These are phyloP conservation scores for Lathamus discolor DNA, from an alignment of 2,113 vertebrate species.

Conservation along the genomic window DNA sequence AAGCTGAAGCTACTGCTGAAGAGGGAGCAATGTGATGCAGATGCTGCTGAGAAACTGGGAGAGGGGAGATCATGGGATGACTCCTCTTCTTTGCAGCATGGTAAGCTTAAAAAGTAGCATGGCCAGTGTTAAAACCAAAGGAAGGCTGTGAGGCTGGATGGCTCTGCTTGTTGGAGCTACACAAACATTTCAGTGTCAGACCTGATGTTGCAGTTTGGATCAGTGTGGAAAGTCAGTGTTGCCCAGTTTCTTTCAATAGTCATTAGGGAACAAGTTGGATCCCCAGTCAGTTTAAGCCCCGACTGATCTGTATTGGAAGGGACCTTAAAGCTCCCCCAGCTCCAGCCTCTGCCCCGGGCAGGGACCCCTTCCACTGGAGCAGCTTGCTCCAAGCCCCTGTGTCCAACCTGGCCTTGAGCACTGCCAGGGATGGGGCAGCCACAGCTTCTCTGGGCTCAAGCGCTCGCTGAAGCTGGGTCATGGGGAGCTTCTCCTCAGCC, in stretches of 20 bases:
- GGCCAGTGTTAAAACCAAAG: neutral
- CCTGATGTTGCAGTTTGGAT: neutral
- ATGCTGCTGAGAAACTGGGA: neutral
- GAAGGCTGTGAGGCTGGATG: neutral
- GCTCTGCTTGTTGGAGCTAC: neutral
- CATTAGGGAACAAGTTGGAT: neutral
- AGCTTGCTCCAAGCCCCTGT: neutral
- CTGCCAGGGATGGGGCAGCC: neutral
- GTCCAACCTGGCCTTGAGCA: neutral
- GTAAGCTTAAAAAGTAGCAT: rapidly evolving
- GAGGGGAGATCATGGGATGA: neutral
- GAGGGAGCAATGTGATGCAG: neutral
- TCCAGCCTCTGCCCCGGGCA: rapidly evolving
- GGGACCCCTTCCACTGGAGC: neutral
- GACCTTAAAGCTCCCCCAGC: neutral
- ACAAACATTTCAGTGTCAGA: rapidly evolving
- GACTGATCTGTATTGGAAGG: neutral
- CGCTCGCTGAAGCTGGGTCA: neutral
- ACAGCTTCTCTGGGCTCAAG: neutral
- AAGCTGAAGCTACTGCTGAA: slow-evolving; percentile 17
- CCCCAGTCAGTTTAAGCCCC: neutral
- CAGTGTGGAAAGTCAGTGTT: rapidly evolving
- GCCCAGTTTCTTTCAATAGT: rapidly evolving
- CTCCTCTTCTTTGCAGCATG: neutral
- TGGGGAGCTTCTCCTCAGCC: too few species aligned